These are phyloP conservation scores for Chamaea fasciata DNA, from an alignment of 2,113 vertebrate species.

Conservation along the genomic window DNA sequence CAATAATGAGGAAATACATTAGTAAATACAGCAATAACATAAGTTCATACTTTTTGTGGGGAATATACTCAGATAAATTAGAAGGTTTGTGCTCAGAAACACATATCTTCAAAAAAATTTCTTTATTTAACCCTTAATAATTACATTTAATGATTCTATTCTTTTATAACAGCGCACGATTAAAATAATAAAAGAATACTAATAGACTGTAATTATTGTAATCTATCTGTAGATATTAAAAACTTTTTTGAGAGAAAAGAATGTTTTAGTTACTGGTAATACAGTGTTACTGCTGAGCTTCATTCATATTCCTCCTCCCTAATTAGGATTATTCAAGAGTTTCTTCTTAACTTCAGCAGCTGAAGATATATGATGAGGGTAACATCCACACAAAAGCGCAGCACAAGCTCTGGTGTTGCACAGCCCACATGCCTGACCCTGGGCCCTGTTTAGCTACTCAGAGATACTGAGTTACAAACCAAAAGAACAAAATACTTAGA, in stretches of 20 bases:
- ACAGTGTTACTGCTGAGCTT: not conserved
- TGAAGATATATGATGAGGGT: not conserved
- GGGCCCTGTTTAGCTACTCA: conserved; percentile 30
- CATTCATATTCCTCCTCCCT: conserved; percentile 26
- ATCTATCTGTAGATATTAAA: conserved; percentile 33
- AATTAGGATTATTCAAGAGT: conserved; percentile 30
- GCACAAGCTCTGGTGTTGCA: not conserved
- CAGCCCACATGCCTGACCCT: not conserved
- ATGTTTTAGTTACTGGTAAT: not conserved
- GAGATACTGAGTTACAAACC: conserved; percentile 38
- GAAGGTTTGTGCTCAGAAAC: not conserved
- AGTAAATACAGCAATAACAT: not conserved
- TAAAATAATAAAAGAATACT: conserved; percentile 47
- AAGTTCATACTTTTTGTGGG: not conserved
- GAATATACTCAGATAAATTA: not conserved
- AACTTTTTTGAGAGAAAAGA: not conserved
- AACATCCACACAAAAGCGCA: not conserved
- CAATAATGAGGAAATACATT: not conserved
- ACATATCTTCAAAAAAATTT: not conserved
- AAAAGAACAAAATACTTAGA: conserved; percentile 62
- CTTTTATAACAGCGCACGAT: conserved; percentile 13
- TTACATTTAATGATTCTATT: conserved; percentile 38
- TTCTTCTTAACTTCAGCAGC: not conserved
- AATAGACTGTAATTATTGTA: conserved; percentile 36
- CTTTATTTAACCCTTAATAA: conserved; percentile 39